These are phyloP conservation scores for Eleginops maclovinus DNA, from an alignment of 2,113 vertebrate species.

Conservation along the genomic window DNA sequence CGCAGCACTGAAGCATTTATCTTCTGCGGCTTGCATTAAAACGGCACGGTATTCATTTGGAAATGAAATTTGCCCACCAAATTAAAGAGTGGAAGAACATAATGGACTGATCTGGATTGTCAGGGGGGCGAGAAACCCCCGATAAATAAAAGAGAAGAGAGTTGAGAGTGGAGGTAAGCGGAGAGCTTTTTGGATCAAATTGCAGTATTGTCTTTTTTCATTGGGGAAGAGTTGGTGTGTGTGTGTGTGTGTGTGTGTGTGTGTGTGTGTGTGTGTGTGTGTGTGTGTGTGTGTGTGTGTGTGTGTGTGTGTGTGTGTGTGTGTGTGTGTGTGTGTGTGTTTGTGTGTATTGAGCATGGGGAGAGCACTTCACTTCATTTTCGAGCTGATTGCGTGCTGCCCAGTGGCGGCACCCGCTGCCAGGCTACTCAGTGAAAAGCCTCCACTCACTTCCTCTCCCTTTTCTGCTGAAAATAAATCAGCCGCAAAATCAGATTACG, in stretches of 20 bases:
- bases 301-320: slow-evolving; percentile 46
- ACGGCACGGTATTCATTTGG: slow-evolving; percentile 74
- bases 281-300: slow-evolving; percentile 36
- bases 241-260: slow-evolving; percentile 32
- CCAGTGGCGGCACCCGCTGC: slow-evolving; percentile 50
- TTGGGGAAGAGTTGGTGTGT: slow-evolving; percentile 57
- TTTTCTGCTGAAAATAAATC: slow-evolving; percentile 61
- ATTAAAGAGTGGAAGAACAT: slow-evolving; percentile 78
- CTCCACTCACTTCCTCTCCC: slow-evolving; percentile 49
- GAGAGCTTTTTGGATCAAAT: slow-evolving; percentile 72
- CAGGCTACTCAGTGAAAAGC: slow-evolving; percentile 60
- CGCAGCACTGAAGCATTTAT: slow-evolving; percentile 76
- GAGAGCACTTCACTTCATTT: slow-evolving; percentile 73
- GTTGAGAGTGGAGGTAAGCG: slow-evolving; percentile 64
- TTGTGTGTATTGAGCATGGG: slow-evolving; percentile 34
- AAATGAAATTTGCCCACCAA: slow-evolving; percentile 81
- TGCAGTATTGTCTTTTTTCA: slow-evolving; percentile 72
- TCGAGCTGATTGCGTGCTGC: slow-evolving; percentile 61
- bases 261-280: slow-evolving; percentile 31
- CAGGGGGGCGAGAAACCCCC: slow-evolving; percentile 25
- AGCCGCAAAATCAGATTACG: slow-evolving; percentile 70
- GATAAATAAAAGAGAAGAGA: slow-evolving; percentile 68
- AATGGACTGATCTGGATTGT: slow-evolving; percentile 74
- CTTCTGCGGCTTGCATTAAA: slow-evolving; percentile 72
- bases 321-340: slow-evolving; percentile 34